Percentiles rank a stretch among this genome's conserved stretches.
Evolutionary conservation across 1,140 invertebrate species (phyloP).

Genomic region (Anoplophora glabripennis): DNA sequence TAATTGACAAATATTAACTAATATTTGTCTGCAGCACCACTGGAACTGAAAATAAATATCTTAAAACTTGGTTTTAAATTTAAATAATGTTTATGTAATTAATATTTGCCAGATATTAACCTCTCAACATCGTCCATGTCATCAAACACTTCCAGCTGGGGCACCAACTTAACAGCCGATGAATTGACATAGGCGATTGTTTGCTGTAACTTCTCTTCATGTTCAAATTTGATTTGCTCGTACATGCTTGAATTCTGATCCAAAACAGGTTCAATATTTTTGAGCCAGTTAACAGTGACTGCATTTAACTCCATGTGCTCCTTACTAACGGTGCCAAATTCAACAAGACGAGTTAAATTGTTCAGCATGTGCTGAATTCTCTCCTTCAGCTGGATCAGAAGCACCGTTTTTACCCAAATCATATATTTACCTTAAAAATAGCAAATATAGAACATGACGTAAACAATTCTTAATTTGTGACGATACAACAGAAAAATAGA

Average conservation of each 20-base stretch:
- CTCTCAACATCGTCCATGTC: slow-evolving; percentile 65
- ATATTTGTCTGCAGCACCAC: too few relatives aligned
- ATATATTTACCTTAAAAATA: slow-evolving; percentile 50
- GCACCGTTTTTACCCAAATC: slow-evolving; percentile 39
- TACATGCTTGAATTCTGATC: slow-evolving; percentile 68
- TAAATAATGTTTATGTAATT: too few relatives aligned
- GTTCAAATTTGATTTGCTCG: slow-evolving; percentile 75
- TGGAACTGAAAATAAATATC: too few relatives aligned
- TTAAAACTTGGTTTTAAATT: too few relatives aligned
- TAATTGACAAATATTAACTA: too few relatives aligned
- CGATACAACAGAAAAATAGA: not conserved
- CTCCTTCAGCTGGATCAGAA: slow-evolving; percentile 52
- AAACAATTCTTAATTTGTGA: too few relatives aligned
- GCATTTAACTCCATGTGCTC: slow-evolving; percentile 68
- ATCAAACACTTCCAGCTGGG: slow-evolving; percentile 63
- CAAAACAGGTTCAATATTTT: slow-evolving; percentile 68
- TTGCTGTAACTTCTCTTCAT: slow-evolving; percentile 72
- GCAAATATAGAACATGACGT: not conserved
- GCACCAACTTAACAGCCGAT: slow-evolving; percentile 63
- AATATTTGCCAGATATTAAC: not conserved
- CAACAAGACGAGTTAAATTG: slow-evolving; percentile 63
- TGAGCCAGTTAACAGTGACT: slow-evolving; percentile 68
- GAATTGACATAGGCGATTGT: slow-evolving; percentile 66
- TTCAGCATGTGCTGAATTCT: slow-evolving; percentile 61
- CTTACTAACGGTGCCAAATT: slow-evolving; percentile 62